Conservation (phyloP, 1,140 invertebrate genomes). For the Anastatus disparis region DNA sequence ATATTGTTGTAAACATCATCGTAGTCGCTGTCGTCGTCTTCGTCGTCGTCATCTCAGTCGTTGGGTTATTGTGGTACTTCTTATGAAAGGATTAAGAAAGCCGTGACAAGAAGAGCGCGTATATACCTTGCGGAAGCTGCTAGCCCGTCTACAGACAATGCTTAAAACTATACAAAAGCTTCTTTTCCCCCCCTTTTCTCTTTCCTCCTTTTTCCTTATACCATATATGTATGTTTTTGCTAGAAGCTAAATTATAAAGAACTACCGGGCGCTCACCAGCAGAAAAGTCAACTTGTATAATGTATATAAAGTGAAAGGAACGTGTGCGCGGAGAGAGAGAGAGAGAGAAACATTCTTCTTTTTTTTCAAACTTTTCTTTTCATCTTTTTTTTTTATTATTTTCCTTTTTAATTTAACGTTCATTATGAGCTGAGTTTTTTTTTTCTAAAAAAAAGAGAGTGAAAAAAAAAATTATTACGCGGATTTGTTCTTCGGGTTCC, state of each 20-base stretch:
- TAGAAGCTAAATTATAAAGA: no score
- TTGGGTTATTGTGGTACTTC: background rate
- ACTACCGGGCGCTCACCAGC: no score
- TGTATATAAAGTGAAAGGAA: background rate
- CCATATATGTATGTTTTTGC: no score
- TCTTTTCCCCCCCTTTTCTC: no score
- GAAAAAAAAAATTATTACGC: background rate
- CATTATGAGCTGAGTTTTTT: background rate
- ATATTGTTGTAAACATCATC: no score
- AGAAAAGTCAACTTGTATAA: background rate
- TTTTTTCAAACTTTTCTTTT: background rate
- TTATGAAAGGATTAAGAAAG: slow-evolving; percentile 34
- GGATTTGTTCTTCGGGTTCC: background rate
- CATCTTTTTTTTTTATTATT: background rate
- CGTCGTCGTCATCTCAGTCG: background rate
- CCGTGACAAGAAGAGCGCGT: slow-evolving; percentile 20
- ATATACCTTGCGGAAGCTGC: background rate
- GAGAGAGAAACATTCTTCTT: no score
- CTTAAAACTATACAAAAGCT: slow-evolving; percentile 6
- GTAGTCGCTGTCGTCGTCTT: background rate
- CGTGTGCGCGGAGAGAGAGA: background rate
- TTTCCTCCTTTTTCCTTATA: no score
- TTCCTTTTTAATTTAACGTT: background rate
- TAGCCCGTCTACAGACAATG: background rate
- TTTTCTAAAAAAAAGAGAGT: background rate